Percentiles rank a stretch among this genome's conserved stretches.
Evolutionary conservation across 1,140 invertebrate species (phyloP).

Genomic region (Brachionus calyciflorus): DNA sequence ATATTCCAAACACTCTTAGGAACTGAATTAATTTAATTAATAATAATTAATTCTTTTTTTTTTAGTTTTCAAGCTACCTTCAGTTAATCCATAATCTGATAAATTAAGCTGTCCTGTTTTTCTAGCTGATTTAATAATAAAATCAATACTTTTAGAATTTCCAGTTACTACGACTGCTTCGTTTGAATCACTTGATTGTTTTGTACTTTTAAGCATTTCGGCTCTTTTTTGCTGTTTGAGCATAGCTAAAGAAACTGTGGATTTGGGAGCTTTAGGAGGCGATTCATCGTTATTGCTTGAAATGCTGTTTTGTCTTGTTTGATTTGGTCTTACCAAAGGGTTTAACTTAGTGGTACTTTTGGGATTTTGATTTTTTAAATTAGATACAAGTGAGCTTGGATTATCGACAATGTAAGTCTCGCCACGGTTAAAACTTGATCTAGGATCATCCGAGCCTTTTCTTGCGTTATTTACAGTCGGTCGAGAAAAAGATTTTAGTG

Average conservation of each 20-base stretch:
- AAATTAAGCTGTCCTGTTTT: slow-evolving; percentile 75
- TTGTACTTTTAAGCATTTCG: background rate
- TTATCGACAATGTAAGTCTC: slow-evolving; percentile 11
- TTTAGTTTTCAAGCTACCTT: slow-evolving; percentile 71
- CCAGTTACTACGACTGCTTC: slow-evolving; percentile 49
- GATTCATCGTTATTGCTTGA: background rate
- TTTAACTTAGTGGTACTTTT: background rate
- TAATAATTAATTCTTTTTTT: background rate
- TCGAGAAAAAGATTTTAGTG: background rate
- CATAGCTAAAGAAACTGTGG: background rate
- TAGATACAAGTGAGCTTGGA: background rate
- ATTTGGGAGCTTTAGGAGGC: background rate
- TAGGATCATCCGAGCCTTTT: background rate
- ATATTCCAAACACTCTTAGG: slow-evolving; percentile 77
- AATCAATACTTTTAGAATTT: slow-evolving; percentile 29
- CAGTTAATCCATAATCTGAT: slow-evolving; percentile 69
- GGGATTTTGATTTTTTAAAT: background rate
- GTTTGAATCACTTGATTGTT: background rate
- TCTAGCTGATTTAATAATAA: slow-evolving; percentile 72
- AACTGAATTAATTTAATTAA: slow-evolving; percentile 65
- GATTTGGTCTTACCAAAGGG: too few relatives aligned
- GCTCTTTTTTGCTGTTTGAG: slow-evolving; percentile 38
- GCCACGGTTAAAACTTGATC: background rate
- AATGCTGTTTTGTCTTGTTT: background rate
- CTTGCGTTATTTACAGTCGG: background rate